phyloP scores from a whole-genome alignment of 2,888 invertebrate species.

The Eupithecia vulgata region DNA sequence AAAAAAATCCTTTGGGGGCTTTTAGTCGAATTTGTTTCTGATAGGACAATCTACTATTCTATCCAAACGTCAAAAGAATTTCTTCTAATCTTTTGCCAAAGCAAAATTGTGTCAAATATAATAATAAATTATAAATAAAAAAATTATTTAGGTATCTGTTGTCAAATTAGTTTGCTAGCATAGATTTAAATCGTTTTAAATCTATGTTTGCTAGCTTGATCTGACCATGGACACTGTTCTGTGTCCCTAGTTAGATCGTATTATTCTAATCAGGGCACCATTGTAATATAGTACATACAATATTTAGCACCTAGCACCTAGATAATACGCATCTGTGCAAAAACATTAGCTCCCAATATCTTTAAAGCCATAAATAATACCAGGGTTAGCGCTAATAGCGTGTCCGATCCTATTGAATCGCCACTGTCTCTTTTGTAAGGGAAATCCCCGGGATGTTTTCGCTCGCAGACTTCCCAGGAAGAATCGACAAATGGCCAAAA shows the following conservation, averaged over 20 bases:
- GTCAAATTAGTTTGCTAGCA: no score
- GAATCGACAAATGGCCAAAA: slow-evolving; percentile 54
- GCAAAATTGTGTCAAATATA: not conserved
- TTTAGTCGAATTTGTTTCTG: not conserved
- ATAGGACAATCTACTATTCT: not conserved
- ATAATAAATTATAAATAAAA: no score
- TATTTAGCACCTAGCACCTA: not conserved
- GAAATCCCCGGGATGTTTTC: slow-evolving; percentile 46
- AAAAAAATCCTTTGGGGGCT: not conserved
- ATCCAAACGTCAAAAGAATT: not conserved
- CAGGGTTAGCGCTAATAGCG: slow-evolving; percentile 37
- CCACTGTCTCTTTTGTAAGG: slow-evolving; percentile 51
- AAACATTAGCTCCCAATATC: not conserved
- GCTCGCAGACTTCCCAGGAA: slow-evolving; percentile 51
- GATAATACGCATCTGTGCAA: not conserved
- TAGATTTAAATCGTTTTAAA: no score
- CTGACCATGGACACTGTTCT: no score
- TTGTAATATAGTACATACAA: no score
- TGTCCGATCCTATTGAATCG: slow-evolving; percentile 50
- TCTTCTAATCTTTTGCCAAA: not conserved
- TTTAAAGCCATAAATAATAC: slow-evolving; percentile 26
- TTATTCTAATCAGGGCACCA: no score
- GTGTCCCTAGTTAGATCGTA: no score
- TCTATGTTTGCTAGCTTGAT: no score
- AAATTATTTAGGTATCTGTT: no score